phyloP scores from a whole-genome alignment of 2,888 invertebrate species.

The Stegana nigrithorax region DNA sequence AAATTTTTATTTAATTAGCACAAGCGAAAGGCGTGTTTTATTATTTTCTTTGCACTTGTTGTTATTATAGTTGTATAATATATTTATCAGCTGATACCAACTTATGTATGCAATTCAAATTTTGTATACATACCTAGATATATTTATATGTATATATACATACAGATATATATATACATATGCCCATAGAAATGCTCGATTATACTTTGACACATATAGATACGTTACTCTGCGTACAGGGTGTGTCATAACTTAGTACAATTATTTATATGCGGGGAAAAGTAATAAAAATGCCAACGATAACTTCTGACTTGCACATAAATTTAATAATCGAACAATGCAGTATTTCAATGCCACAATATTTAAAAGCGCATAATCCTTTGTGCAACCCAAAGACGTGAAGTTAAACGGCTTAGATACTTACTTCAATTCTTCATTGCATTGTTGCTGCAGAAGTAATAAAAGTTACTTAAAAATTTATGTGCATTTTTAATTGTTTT shows the following conservation, averaged over 20 bases:
- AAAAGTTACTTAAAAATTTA: conserved; percentile 38
- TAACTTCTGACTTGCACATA: conserved; percentile 1
- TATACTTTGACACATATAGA: too few species aligned
- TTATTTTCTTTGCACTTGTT: neutral
- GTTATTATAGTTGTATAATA: conserved; percentile 33
- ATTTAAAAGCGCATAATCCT: conserved; percentile 33
- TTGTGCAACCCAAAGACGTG: too few species aligned
- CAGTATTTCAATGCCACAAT: conserved; percentile 30
- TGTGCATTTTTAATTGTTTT: conserved; percentile 52
- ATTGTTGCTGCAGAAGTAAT: too few species aligned
- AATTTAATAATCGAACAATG: neutral
- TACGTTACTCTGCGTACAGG: neutral
- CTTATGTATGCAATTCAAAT: too few species aligned
- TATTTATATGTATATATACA: too few species aligned
- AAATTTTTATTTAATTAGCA: conserved; percentile 22
- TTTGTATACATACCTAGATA: too few species aligned
- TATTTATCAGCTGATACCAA: conserved; percentile 7
- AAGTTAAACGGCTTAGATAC: neutral
- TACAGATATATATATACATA: too few species aligned
- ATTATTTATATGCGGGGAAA: neutral
- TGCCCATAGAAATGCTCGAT: too few species aligned
- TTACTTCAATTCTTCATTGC: neutral
- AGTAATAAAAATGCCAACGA: neutral
- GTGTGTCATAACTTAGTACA: neutral
- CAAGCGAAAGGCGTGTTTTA: conserved; percentile 11